These are phyloP conservation scores for Sebastes cheni DNA, from an alignment of 2,797 vertebrate genomes.

Conservation along the genomic window DNA sequence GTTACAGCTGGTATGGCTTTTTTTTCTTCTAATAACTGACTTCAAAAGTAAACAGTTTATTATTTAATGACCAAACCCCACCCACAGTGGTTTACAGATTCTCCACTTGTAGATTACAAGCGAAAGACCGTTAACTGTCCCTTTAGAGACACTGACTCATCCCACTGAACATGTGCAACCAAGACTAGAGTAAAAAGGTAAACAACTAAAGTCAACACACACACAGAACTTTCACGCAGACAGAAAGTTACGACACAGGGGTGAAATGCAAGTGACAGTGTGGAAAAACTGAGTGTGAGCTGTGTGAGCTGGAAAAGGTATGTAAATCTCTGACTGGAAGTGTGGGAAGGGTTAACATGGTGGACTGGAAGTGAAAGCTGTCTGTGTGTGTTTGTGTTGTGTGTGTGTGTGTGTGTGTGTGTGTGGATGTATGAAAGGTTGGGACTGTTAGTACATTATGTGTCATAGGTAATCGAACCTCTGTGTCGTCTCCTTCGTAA, in stretches of 20 bases:
- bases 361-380: constrained; percentile 4
- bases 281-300: constrained; percentile 59
- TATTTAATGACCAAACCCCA: neutral
- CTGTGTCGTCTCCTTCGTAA: constrained; percentile 92
- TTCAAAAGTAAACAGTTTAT: neutral
- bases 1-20: neutral
- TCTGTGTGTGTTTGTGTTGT: neutral
- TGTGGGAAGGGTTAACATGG: constrained; percentile 15
- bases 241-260: constrained; percentile 24
- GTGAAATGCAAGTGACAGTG: constrained; percentile 1
- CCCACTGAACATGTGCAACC: constrained; percentile 14
- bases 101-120: neutral
- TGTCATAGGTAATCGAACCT: constrained; percentile 77
- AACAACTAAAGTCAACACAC: constrained; percentile 44
- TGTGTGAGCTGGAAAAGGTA: constrained; percentile 20
- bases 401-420: neutral
- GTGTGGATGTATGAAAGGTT: neutral
- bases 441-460: neutral
- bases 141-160: constrained; percentile 64
- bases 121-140: neutral
- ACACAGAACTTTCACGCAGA: neutral
- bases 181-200: constrained; percentile 37
- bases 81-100: neutral
- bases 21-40: neutral
- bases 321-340: neutral